phyloP scores from a whole-genome alignment of 2,888 invertebrate genomes.

The Clanis bilineata region DNA sequence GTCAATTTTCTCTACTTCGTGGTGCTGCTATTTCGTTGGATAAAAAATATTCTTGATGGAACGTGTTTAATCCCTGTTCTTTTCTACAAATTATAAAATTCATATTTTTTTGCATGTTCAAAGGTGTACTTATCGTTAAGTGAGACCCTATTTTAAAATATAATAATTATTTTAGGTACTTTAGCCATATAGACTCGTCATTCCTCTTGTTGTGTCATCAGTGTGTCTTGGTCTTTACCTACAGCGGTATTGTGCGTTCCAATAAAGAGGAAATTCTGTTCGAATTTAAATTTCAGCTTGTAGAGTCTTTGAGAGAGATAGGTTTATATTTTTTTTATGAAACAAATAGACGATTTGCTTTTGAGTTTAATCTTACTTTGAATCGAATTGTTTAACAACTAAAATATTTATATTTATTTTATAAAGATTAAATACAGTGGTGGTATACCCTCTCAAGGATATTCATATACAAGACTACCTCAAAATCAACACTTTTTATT shows the following conservation, averaged over 20 bases:
- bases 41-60: too few relatives aligned
- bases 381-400: background rate
- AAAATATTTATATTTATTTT: too few relatives aligned
- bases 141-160: background rate
- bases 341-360: constrained; percentile 10
- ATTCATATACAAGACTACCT: too few relatives aligned
- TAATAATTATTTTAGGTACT: background rate
- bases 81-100: too few relatives aligned
- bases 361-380: background rate
- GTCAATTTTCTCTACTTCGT: too few relatives aligned
- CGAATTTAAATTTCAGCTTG: constrained; percentile 15
- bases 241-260: background rate
- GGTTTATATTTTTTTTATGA: constrained; percentile 7
- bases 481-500: too few relatives aligned
- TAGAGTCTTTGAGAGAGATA: background rate
- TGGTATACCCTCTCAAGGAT: too few relatives aligned
- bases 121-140: too few relatives aligned
- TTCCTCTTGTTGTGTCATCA: background rate
- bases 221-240: background rate
- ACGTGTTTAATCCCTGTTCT: background rate
- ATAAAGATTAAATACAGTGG: too few relatives aligned
- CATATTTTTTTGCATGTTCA: too few relatives aligned
- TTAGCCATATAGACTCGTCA: background rate
- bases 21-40: too few relatives aligned
- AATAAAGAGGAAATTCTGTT: constrained; percentile 9